These are phyloP conservation scores for Aleadryas rufinucha DNA, from an alignment of 2,113 vertebrate species.

Conservation along the genomic window DNA sequence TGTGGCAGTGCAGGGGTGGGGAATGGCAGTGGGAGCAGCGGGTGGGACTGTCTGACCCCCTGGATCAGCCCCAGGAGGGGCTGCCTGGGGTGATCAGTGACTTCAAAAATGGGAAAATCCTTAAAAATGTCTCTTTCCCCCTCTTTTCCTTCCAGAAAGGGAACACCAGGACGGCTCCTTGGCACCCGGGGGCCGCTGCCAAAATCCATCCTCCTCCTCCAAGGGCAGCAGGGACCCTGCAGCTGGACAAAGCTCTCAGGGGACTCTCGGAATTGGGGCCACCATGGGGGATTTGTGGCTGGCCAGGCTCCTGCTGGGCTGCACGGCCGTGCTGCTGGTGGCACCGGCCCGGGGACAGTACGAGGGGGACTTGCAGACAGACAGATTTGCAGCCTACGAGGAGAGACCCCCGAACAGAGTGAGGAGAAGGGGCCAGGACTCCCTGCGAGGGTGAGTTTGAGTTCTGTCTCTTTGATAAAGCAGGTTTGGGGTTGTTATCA, in stretches of 20 bases:
- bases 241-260: neutral
- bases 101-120: fast-evolving
- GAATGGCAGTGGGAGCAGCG: neutral
- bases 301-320: slow-evolving; percentile 84
- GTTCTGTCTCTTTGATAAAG: neutral
- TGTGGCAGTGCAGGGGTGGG: neutral
- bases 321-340: slow-evolving; percentile 67
- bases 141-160: neutral
- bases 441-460: slow-evolving; percentile 83
- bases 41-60: neutral
- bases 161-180: neutral
- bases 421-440: slow-evolving; percentile 82
- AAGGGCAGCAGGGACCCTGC: neutral
- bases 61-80: neutral
- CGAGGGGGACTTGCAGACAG: slow-evolving; percentile 75
- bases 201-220: neutral
- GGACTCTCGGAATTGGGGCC: neutral
- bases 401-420: slow-evolving; percentile 77
- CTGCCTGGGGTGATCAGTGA: neutral
- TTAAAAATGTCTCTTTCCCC: fast-evolving
- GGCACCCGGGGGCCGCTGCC: neutral
- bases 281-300: slow-evolving; percentile 76
- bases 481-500: neutral
- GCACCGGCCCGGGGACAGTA: slow-evolving; percentile 63
- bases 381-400: slow-evolving; percentile 76